Conservation (phyloP, 2,113 vertebrate genomes). For the Zootoca vivipara region DNA sequence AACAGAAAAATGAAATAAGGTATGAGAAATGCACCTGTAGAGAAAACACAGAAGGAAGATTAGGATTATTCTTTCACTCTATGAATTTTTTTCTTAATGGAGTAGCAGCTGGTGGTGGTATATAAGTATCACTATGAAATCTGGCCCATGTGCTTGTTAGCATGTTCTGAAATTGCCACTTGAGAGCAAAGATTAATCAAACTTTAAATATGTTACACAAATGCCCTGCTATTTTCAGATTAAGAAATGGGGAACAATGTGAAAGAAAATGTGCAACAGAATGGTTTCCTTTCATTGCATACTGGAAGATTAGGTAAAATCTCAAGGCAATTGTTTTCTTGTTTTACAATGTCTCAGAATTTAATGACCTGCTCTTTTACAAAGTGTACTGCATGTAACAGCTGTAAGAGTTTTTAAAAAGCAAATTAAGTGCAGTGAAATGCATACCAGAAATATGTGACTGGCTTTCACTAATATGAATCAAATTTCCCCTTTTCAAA, state of each 20-base stretch:
- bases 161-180: not conserved
- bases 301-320: not conserved
- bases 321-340: not conserved
- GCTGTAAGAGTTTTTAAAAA: not conserved
- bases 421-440: no score
- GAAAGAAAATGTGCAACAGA: not conserved
- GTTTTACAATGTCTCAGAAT: not conserved
- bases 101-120: not conserved
- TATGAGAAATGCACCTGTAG: slow-evolving; percentile 97
- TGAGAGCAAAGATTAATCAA: not conserved
- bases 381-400: not conserved
- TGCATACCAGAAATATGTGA: no score
- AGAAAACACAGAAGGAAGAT: slow-evolving; percentile 38
- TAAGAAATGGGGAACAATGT: not conserved
- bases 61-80: not conserved
- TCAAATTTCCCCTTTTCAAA: slow-evolving; percentile 28
- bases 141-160: not conserved
- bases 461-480: slow-evolving; percentile 5
- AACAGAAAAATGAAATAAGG: slow-evolving; percentile 99
- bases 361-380: not conserved
- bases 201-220: not conserved
- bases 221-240: slow-evolving; percentile 15
- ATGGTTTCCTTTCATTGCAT: not conserved
- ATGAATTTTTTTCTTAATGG: not conserved
- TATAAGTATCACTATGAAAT: not conserved